Evolutionary conservation across 2,888 invertebrate genomes (phyloP), one percentile per base, ranked within the genome.

Genomic region (Aphidius colemani): DNA sequence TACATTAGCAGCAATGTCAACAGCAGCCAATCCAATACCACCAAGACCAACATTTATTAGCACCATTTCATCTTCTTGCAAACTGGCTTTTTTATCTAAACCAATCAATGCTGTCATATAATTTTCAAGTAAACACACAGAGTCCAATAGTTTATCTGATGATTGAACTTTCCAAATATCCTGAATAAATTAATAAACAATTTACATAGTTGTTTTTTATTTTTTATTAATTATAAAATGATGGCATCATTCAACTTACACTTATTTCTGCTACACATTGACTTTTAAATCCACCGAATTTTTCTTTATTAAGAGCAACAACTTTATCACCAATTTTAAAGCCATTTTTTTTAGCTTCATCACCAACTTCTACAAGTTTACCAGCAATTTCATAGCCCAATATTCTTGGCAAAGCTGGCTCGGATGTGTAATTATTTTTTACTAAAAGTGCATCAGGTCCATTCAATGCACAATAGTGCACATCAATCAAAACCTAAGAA

Each of bases 371-470:
- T 18, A 86, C 55, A 46, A 90, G 83, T 75, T 87, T 86, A 1
- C 90, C 90, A 43, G 85, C 83, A 8, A 88, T 74, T 79, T 91
- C 90, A 77, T 86, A 88, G 7, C 90, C 90, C 60, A 90, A 88
- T 40, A 87, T 80, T 73, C 87, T 86, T 0, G 90, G 89, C 51
- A 86, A 74, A 45, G 74, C 74, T 6, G 84, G 83, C 67, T 85
- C 79, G 2, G 74, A 74, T 5, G 83, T 83, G 65, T 85, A 83
- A 48, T 82, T 80, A 64, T 86, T 87, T 69, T 83, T 79, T 68
- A 86, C 84, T 67, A 85, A 83, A 49, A 86, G 77, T 49, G 86
- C 80, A 79, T 90, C 90, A 1, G 86, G 83, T 55, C 86, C 85
- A 79, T 90, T 90, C n/a, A 90, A 82, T 61, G 88, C 88, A 72